Evolutionary conservation across 2,113 vertebrate genomes (phyloP).

Genomic region (Anarhynchus alexandrinus): DNA sequence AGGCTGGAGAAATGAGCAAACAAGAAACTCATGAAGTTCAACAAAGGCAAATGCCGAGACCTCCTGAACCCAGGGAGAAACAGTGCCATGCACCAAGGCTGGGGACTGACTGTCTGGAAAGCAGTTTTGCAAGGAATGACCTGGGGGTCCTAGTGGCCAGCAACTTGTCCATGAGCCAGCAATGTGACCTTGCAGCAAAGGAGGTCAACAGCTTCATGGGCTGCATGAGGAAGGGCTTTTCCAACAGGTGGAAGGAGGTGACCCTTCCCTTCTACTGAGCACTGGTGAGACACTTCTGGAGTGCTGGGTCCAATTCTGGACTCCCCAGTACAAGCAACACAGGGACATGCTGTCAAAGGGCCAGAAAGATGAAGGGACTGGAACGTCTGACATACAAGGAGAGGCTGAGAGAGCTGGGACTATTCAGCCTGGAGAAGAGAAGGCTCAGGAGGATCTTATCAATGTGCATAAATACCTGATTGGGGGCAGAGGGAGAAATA

Average conservation of each 20-base stretch:
- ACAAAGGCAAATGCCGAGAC: neutral
- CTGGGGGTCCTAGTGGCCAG: neutral
- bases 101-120: neutral
- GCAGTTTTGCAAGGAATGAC: neutral
- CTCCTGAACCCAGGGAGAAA: neutral
- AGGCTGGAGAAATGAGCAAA: neutral
- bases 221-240: neutral
- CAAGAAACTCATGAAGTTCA: neutral
- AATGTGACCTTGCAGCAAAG: neutral
- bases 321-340: neutral
- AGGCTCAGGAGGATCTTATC: neutral
- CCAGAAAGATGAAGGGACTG: neutral
- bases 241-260: neutral
- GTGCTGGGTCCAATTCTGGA: neutral
- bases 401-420: neutral
- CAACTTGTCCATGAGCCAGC: neutral
- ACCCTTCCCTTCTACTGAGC: neutral
- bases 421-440: neutral
- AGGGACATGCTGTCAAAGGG: neutral
- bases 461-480: neutral
- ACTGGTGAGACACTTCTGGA: neutral
- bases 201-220: neutral
- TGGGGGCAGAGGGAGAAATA: neutral
- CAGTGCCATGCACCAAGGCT: neutral
- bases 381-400: neutral